phyloP scores from a whole-genome alignment of 2,113 vertebrate genomes.

The Rhombomys opimus region DNA sequence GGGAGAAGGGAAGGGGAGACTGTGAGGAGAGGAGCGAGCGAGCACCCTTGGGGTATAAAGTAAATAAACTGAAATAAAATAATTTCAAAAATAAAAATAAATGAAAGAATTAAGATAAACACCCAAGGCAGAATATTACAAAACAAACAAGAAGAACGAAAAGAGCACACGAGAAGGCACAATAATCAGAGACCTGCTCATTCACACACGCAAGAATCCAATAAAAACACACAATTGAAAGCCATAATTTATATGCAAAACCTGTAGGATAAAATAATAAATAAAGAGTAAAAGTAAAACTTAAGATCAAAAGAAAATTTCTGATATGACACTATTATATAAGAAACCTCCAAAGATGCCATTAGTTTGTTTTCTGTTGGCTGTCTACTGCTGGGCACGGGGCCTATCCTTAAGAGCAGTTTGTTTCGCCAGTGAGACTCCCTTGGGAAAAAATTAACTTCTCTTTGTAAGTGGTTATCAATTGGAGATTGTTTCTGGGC shows the following conservation, averaged over 20 bases:
- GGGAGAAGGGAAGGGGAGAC: too few species aligned
- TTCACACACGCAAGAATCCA: neutral
- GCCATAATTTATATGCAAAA: too few species aligned
- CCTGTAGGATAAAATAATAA: too few species aligned
- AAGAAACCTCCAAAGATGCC: neutral
- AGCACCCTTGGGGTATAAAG: neutral
- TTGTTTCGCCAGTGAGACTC: neutral
- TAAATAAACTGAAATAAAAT: neutral
- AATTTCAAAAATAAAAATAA: neutral
- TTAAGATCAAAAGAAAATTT: neutral
- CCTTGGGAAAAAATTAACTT: neutral
- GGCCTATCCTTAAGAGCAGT: neutral
- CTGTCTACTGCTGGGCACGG: neutral
- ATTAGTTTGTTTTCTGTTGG: neutral
- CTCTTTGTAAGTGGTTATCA: neutral
- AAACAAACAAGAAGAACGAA: neutral
- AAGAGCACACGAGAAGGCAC: neutral
- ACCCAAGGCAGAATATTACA: neutral
- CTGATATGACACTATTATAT: neutral
- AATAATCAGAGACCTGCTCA: neutral
- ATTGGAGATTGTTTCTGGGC: neutral
- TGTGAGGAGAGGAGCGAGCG: too few species aligned
- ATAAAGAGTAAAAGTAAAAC: neutral
- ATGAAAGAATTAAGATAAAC: neutral
- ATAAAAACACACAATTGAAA: too few species aligned